phyloP scores from a whole-genome alignment of 2,113 vertebrate genomes.

The Corythoichthys intestinalis region DNA sequence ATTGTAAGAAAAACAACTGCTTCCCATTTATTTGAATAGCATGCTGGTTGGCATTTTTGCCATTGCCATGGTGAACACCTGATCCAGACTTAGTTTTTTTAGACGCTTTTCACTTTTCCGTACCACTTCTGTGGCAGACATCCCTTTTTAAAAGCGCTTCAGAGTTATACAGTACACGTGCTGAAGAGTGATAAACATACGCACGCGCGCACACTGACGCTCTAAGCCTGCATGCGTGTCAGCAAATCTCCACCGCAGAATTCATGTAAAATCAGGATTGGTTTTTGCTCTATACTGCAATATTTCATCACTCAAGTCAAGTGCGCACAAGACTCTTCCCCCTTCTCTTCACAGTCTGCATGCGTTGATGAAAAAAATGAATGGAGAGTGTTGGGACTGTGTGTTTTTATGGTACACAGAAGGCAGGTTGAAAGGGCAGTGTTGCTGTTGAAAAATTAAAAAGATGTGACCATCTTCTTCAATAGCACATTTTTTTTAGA shows the following conservation, averaged over 20 bases:
- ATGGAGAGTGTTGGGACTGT: background rate
- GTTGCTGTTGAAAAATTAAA: slow-evolving; percentile 1
- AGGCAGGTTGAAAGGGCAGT: background rate
- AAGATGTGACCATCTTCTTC: slow-evolving; percentile 2
- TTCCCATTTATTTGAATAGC: background rate
- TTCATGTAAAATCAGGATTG: slow-evolving; percentile 34
- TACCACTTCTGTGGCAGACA: background rate
- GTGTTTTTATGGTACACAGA: background rate
- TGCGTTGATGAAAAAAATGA: background rate
- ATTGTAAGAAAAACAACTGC: background rate
- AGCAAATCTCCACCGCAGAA: slow-evolving; percentile 48
- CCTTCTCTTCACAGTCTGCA: background rate
- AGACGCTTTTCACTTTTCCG: background rate
- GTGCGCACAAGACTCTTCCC: background rate
- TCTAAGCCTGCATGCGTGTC: slow-evolving; percentile 34
- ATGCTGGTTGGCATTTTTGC: background rate
- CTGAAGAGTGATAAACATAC: slow-evolving; percentile 4
- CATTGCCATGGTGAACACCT: background rate
- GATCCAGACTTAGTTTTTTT: background rate
- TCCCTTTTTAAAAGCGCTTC: background rate
- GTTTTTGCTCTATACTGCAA: slow-evolving; percentile 34
- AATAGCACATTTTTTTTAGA: slow-evolving; percentile 18
- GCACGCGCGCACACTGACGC: slow-evolving; percentile 1
- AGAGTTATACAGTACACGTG: background rate
- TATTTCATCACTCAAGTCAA: slow-evolving; percentile 30